Percentiles rank a stretch among this genome's conserved stretches.
Evolutionary conservation across 2,888 invertebrate genomes (phyloP).

Genomic region (Caenorhabditis panamensis): DNA sequence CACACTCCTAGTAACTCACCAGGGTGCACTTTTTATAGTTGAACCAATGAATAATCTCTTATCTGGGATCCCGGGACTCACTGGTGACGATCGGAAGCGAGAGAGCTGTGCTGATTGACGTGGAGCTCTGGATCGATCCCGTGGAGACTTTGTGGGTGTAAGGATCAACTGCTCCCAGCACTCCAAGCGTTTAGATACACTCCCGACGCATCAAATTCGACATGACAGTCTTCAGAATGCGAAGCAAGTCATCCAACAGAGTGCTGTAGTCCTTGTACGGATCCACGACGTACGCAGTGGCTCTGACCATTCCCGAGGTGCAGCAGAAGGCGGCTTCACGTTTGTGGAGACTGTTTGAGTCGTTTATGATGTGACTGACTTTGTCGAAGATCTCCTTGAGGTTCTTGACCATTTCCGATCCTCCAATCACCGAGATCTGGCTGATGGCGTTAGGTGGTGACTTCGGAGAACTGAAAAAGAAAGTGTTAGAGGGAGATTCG

Average conservation of each 20-base stretch:
- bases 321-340: constrained; percentile 95
- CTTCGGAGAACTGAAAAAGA: constrained; percentile 87
- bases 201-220: constrained; percentile 83
- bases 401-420: constrained; percentile 66
- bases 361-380: constrained; percentile 93
- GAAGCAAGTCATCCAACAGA: constrained; percentile 91
- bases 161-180: constrained; percentile 96
- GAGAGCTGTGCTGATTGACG: constrained; percentile 75
- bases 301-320: constrained; percentile 94
- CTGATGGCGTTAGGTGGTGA: constrained; percentile 92
- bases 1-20: constrained; percentile 68
- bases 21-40: constrained; percentile 84
- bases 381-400: constrained; percentile 91
- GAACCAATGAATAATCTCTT: too few species aligned
- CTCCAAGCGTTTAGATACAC: constrained; percentile 94
- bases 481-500: not conserved
- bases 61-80: constrained; percentile 69
- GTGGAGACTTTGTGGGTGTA: constrained; percentile 92
- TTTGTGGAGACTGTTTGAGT: constrained; percentile 94
- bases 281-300: constrained; percentile 95
- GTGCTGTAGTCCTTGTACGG: constrained; percentile 96
- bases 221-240: constrained; percentile 95
- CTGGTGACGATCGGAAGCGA: constrained; percentile 73
- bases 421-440: constrained; percentile 86
- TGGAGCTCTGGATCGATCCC: constrained; percentile 83